Evolutionary conservation across 2,113 vertebrate genomes (phyloP).

Genomic region (Macaca nemestrina): DNA sequence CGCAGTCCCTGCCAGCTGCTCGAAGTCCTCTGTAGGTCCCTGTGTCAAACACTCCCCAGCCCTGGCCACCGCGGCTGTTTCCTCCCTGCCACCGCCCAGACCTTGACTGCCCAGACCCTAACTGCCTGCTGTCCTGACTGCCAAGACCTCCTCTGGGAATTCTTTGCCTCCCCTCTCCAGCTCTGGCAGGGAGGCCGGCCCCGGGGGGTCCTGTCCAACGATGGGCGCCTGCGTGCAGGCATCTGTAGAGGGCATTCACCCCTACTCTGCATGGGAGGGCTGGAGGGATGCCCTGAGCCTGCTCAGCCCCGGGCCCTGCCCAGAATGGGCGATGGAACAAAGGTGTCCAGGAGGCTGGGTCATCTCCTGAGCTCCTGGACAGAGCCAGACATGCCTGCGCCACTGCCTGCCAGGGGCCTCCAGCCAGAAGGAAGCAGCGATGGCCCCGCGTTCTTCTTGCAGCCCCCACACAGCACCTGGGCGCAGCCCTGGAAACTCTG

Average conservation of each 20-base stretch:
- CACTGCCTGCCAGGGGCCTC: background rate
- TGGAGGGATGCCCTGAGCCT: background rate
- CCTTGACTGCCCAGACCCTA: background rate
- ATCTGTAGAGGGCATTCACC: background rate
- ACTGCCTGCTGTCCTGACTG: background rate
- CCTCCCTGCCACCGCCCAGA: too few relatives aligned
- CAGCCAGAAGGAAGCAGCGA: background rate
- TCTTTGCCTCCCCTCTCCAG: background rate
- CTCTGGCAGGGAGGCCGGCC: background rate
- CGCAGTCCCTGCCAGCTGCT: background rate
- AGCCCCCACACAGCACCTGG: background rate
- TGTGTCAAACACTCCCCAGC: background rate
- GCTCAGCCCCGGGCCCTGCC: background rate
- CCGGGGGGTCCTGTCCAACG: background rate
- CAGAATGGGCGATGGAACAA: background rate
- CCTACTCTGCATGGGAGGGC: background rate
- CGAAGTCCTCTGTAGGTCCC: background rate
- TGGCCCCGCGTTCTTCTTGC: accelerated
- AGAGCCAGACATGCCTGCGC: background rate
- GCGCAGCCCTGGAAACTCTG: accelerated
- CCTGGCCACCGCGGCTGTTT: background rate
- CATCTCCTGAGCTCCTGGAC: background rate
- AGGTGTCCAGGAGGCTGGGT: background rate
- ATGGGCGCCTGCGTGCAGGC: background rate
- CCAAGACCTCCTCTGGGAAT: background rate